Evolutionary conservation across 2,888 invertebrate species (phyloP).

Genomic region (Chalcis sispes): DNA sequence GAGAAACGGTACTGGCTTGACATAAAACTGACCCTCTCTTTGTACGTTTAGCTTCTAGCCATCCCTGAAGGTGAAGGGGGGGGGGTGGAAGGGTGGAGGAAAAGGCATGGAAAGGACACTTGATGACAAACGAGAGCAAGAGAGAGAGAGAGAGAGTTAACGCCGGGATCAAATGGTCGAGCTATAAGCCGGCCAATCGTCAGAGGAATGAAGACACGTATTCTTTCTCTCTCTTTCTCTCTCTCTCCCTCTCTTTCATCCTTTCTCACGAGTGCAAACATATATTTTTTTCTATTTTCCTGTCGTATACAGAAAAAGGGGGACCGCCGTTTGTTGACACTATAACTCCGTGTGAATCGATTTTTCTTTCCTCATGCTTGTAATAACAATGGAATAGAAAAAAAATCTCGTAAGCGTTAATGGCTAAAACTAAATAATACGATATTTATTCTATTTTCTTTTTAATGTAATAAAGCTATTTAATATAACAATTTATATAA

Average conservation of each 20-base stretch:
- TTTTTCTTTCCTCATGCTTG: neutral
- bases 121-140: slow-evolving; percentile 10
- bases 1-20: no score
- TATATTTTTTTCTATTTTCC: neutral
- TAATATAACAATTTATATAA: no score
- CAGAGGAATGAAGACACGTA: slow-evolving; percentile 10
- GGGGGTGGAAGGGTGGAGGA: neutral
- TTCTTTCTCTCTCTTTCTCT: neutral
- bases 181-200: slow-evolving; percentile 30
- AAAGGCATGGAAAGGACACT: slow-evolving; percentile 1
- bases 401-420: neutral
- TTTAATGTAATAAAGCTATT: no score
- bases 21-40: slow-evolving; percentile 31
- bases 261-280: neutral
- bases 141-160: neutral
- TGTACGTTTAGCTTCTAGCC: neutral
- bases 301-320: slow-evolving; percentile 24
- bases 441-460: no score
- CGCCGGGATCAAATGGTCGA: slow-evolving; percentile 22
- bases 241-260: no score
- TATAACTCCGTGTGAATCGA: neutral
- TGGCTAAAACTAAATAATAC: no score
- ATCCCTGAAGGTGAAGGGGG: neutral
- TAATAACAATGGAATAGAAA: neutral
- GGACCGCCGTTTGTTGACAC: no score